Base-by-base conservation (phyloP, 2,888 invertebrate genomes). In the Gonocerus acuteangulatus region DNA sequence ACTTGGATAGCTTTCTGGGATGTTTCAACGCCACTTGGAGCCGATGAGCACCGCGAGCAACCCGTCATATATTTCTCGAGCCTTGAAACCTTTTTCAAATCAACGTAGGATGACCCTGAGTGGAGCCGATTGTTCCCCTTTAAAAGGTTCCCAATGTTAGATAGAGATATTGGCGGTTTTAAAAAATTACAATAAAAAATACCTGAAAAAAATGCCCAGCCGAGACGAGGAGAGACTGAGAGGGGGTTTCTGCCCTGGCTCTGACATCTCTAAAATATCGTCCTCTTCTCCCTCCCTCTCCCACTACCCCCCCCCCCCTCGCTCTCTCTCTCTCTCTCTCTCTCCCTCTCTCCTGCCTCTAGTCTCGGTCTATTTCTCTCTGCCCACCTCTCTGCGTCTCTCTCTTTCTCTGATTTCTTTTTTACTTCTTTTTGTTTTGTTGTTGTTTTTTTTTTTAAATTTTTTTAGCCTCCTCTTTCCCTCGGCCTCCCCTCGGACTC, bases 391-490 rank as follows among this genome's bases (percentile, higher is more conserved):
- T 27, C 27, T 32, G 39, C 44, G 51, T 44, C 48, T 49, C 60
- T 44, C 42, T 48, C 48, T 58, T 60, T 54, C 49, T 63, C 65
- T 48, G 58, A 56, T 61, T 58, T 57, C 23, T 52, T 47, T 42
- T 48, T 27, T 48, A 48, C 49, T 49, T 32, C 62, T 39, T 42
- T 54, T 60, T n/a, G n/a, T n/a, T n/a, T n/a, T n/a, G n/a, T n/a
- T n/a, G n/a, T n/a, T 60, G 52, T 59, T 47, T 51, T 16, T 48
- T 48, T 48, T 36, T 62, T 19, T 34, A 59, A 61, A 63, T 48
- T 48, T 36, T 62, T 19, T 34, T 58, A 61, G 62, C 67, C 68
- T 68, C 68, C 68, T 69, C 68, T 69, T 67, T 69, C 66, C 69
- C 68, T 66, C 68, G 63, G 62, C 62, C 63, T 45, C 63, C 56